Base-by-base conservation (phyloP, 1,140 invertebrate genomes). In the Asobara japonica region DNA sequence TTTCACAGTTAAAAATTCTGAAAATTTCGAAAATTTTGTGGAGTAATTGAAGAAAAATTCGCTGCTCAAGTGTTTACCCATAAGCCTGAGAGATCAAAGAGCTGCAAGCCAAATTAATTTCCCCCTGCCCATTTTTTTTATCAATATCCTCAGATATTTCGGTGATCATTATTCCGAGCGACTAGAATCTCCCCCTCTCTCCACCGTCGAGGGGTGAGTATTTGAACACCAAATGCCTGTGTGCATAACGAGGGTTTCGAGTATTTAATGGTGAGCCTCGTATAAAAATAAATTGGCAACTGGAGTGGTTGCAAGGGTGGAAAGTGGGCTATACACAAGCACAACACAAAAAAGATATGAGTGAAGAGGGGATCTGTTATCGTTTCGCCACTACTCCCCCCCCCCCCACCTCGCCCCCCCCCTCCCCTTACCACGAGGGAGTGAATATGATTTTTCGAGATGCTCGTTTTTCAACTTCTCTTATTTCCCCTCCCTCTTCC, bases 211-310 rank as follows among this genome's bases (percentile, higher is more conserved):
- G 29, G 29, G 25, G 27, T 13, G 10, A 29, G 11, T 31, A 30
- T 62, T 62, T 62, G 60, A 56, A 56, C 60, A 30, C 27, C 60
- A 69, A 72, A 48, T 51, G 38, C 33, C 68, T 20, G 65, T 67
- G 31, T 74, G 36, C 56, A 69, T 69, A 65, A 72, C 64, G 71
- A 76, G 67, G 73, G 72, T 69, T 62, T 64, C 22, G 70, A 72
- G 72, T 76, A 74, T 74, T 76, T 76, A 76, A 76, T 74, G 67
- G 75, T 27, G 68, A 56, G 38, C 29, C 68, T 41, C 48, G 41
- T 74, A 74, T 51, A 72, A 71, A 76, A 76, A 76, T 76, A 72
- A 74, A 74, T 74, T 74, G 69, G 69, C 73, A 72, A 76, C 61
- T 70, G 20, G 45, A 76, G 65, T 71, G 67, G 60, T 31, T 18